A percentile compares a stretch with the other conserved stretches of the same genome.
Conservation (phyloP, 2,113 vertebrate genomes). For the Nyctibius bracteatus region DNA sequence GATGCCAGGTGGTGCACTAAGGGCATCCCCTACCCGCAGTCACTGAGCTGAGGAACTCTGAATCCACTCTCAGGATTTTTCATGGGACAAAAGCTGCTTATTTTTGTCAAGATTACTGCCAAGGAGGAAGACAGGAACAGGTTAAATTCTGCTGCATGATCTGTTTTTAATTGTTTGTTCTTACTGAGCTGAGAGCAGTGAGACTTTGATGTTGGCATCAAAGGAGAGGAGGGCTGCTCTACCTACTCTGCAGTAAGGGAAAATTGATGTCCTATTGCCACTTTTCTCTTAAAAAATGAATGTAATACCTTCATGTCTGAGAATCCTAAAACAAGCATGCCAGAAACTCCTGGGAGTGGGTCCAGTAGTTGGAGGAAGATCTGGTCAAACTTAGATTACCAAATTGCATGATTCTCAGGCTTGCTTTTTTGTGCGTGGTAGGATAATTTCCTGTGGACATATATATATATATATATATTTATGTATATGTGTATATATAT, state of each 20-base stretch:
- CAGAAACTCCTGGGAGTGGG: not conserved
- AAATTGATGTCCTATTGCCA: not conserved
- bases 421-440: fast-evolving
- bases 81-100: not conserved
- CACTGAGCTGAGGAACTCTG: not conserved
- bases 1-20: not conserved
- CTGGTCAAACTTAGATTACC: not conserved
- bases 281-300: slow-evolving; percentile 21
- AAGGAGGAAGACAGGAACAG: not conserved
- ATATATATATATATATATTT: fast-evolving
- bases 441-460: not conserved
- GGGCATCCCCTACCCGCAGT: not conserved
- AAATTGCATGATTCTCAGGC: not conserved
- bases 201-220: slow-evolving; percentile 39
- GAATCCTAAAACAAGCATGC: not conserved
- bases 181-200: not conserved
- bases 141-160: not conserved
- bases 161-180: slow-evolving; percentile 12
- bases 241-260: not conserved
- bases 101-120: not conserved
- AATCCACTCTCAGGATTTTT: not conserved
- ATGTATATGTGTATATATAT: fast-evolving
- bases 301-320: not conserved
- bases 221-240: not conserved
- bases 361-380: not conserved